These are phyloP conservation scores for Drosophila tsacasi DNA, from an alignment of 1,140 invertebrate species.

Conservation along the genomic window DNA sequence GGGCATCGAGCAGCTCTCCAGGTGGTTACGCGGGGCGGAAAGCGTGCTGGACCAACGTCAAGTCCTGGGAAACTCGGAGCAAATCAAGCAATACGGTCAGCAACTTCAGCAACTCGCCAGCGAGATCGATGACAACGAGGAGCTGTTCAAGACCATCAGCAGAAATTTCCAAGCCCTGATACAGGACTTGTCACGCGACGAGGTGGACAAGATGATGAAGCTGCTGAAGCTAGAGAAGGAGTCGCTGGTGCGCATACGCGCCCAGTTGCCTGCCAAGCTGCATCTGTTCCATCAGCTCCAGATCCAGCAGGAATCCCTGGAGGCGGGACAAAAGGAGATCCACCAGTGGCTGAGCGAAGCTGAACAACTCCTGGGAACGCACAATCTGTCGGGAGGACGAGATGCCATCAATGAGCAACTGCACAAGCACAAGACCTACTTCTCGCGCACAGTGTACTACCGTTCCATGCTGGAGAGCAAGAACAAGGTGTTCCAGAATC, in stretches of 20 bases:
- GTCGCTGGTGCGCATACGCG: conserved; percentile 92
- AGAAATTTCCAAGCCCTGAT: conserved; percentile 96
- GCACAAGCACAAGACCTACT: conserved; percentile 94
- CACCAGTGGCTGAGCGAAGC: conserved; percentile 94
- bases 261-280: conserved; percentile 91
- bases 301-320: conserved; percentile 95
- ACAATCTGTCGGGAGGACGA: conserved; percentile 88
- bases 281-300: conserved; percentile 93
- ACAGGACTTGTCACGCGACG: conserved; percentile 94
- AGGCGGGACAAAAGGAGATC: conserved; percentile 94
- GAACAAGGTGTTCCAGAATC: conserved; percentile 96
- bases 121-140: conserved; percentile 94
- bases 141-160: conserved; percentile 94
- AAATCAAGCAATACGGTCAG: conserved; percentile 92
- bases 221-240: conserved; percentile 96
- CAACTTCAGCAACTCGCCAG: conserved; percentile 91
- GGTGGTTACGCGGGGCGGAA: conserved; percentile 93
- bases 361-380: conserved; percentile 89
- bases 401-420: conserved; percentile 91
- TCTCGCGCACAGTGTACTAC: conserved; percentile 95
- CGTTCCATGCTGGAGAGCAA: conserved; percentile 97
- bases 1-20: conserved; percentile 91
- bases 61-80: conserved; percentile 90
- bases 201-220: conserved; percentile 95
- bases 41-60: conserved; percentile 87